Conservation (phyloP, 2,113 vertebrate species). For the Nesogale talazaci region DNA sequence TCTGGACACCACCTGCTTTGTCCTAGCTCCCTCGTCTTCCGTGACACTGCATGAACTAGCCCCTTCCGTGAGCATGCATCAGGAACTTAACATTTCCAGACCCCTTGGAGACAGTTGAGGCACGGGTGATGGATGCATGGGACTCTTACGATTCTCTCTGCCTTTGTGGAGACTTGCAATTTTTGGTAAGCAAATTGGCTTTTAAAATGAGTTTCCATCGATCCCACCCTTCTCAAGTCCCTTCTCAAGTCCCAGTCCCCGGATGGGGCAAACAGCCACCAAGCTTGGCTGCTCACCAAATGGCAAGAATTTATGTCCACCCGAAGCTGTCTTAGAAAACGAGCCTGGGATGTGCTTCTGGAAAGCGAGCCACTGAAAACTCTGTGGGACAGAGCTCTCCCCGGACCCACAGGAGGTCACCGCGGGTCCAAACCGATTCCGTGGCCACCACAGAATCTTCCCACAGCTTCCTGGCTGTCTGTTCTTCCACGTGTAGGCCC, state of each 20-base stretch:
- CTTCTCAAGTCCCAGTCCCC: background rate
- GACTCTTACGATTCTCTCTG: background rate
- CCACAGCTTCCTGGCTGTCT: background rate
- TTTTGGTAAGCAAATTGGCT: background rate
- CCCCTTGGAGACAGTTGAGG: background rate
- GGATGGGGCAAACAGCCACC: background rate
- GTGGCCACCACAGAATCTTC: background rate
- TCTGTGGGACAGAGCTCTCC: too few relatives aligned
- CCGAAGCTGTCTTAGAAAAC: background rate
- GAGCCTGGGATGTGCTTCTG: too few relatives aligned
- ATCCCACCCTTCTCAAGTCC: too few relatives aligned
- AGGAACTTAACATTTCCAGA: background rate
- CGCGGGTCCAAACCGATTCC: too few relatives aligned
- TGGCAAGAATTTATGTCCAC: background rate
- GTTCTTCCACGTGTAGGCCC: slow-evolving; percentile 7
- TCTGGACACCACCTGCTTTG: too few relatives aligned
- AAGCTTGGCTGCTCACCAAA: background rate
- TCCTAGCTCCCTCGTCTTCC: too few relatives aligned
- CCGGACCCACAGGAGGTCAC: too few relatives aligned
- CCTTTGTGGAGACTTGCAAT: background rate
- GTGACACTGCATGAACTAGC: too few relatives aligned
- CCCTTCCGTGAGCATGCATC: background rate
- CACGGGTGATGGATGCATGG: background rate
- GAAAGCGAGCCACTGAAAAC: background rate
- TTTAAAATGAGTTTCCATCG: background rate